These are phyloP conservation scores for Salvelinus namaycush DNA, from an alignment of 2,113 vertebrate genomes.

Conservation along the genomic window DNA sequence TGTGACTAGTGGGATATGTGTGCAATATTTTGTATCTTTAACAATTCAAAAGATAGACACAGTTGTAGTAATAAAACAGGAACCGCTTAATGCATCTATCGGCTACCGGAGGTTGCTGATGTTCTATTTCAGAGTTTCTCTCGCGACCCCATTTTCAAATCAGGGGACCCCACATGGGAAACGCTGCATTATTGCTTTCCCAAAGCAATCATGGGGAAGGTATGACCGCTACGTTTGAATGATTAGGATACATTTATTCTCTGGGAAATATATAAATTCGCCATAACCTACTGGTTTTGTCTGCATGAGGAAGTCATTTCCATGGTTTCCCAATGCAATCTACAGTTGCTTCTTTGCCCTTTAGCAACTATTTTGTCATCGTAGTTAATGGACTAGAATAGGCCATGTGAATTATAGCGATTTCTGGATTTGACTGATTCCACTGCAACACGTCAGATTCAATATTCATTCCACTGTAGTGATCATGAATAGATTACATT, in stretches of 20 bases:
- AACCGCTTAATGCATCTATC: too few species aligned
- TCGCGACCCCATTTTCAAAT: too few species aligned
- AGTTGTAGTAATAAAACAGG: too few species aligned
- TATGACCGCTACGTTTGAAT: neutral
- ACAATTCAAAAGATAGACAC: too few species aligned
- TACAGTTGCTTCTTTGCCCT: neutral
- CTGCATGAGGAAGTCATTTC: neutral
- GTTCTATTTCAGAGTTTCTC: too few species aligned
- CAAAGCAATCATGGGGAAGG: too few species aligned
- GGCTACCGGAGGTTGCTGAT: too few species aligned
- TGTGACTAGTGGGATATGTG: too few species aligned
- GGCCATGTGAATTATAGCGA: neutral
- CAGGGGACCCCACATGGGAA: too few species aligned
- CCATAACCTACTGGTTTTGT: neutral
- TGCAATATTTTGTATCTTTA: too few species aligned
- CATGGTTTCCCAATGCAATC: neutral
- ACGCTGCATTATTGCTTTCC: too few species aligned
- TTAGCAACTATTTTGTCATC: neutral
- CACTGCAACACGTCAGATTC: constrained; percentile 34
- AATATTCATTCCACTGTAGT: constrained; percentile 45
- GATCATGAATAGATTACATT: constrained; percentile 56
- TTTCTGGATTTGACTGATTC: constrained; percentile 5
- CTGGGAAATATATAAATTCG: neutral
- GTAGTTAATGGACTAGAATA: too few species aligned
- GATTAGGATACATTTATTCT: neutral